Percentiles rank a stretch among this genome's conserved stretches.
Conservation (phyloP, 2,888 invertebrate genomes). For the Trypoxylon attenuatum region DNA sequence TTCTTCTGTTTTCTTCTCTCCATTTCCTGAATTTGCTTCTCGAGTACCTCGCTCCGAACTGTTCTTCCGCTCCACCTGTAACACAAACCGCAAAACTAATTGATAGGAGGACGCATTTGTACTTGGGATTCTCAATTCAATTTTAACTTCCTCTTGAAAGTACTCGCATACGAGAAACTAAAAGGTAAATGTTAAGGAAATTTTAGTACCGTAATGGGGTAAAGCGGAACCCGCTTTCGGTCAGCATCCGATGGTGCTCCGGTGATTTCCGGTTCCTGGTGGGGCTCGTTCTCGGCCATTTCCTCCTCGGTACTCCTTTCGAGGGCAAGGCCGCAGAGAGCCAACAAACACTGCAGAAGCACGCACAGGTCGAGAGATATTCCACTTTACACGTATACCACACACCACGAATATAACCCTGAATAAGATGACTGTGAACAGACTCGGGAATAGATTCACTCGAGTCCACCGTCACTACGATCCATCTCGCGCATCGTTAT, state of each 20-base stretch:
- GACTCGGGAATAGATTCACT: background rate
- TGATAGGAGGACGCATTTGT: too few species aligned
- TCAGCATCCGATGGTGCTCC: constrained; percentile 23
- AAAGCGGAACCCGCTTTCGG: constrained; percentile 29
- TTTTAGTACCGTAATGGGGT: constrained; percentile 35
- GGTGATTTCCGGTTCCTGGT: constrained; percentile 25
- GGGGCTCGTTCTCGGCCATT: constrained; percentile 61
- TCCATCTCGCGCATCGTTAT: background rate
- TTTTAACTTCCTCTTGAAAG: background rate
- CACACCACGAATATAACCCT: too few species aligned
- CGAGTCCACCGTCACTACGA: background rate
- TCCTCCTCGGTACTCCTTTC: constrained; percentile 35
- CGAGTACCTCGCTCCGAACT: background rate
- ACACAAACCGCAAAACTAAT: background rate
- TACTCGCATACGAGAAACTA: background rate
- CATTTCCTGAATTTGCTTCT: background rate
- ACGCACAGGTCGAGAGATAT: background rate
- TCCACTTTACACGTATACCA: background rate
- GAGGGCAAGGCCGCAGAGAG: constrained; percentile 59
- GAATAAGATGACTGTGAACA: too few species aligned
- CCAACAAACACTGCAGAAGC: background rate
- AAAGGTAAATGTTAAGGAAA: background rate
- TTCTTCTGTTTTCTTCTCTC: background rate
- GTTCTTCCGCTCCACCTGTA: constrained; percentile 36
- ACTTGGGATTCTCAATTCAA: too few species aligned